These are phyloP conservation scores for Pristis pectinata DNA, from an alignment of 2,797 vertebrate species.

Conservation along the genomic window DNA sequence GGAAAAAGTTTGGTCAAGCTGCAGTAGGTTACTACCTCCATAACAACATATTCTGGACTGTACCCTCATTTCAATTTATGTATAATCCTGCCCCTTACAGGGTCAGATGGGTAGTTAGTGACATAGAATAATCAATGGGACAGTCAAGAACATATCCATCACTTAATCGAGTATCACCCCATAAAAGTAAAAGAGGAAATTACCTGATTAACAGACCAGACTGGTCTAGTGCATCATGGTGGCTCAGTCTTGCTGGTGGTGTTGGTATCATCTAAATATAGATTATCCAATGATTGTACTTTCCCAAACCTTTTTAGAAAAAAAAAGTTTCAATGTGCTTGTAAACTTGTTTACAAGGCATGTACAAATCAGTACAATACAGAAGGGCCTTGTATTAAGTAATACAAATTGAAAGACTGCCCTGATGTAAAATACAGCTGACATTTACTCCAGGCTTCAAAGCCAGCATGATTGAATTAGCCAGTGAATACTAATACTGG, in stretches of 20 bases:
- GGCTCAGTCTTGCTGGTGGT: slow-evolving; percentile 92
- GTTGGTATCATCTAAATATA: slow-evolving; percentile 94
- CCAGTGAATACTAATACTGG: background rate
- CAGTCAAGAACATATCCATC: slow-evolving; percentile 33
- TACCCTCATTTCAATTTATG: slow-evolving; percentile 52
- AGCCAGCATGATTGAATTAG: background rate
- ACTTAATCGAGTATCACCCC: background rate
- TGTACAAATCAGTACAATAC: background rate
- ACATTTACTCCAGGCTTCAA: background rate
- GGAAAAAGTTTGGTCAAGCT: background rate
- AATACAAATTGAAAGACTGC: background rate
- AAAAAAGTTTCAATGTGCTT: background rate
- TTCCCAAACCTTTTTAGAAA: slow-evolving; percentile 54
- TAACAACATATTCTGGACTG: slow-evolving; percentile 21
- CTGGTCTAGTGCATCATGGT: slow-evolving; percentile 82
- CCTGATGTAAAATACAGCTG: background rate
- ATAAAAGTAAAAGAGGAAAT: background rate
- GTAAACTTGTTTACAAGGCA: background rate
- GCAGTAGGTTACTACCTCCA: background rate
- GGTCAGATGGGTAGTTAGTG: slow-evolving; percentile 70
- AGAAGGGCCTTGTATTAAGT: too few species aligned
- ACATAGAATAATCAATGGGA: slow-evolving; percentile 60
- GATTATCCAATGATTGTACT: slow-evolving; percentile 92
- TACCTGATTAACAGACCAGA: slow-evolving; percentile 95
- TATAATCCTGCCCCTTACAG: slow-evolving; percentile 56